Evolutionary conservation across 2,797 vertebrate genomes (phyloP).

Genomic region (Sebastes reedi): DNA sequence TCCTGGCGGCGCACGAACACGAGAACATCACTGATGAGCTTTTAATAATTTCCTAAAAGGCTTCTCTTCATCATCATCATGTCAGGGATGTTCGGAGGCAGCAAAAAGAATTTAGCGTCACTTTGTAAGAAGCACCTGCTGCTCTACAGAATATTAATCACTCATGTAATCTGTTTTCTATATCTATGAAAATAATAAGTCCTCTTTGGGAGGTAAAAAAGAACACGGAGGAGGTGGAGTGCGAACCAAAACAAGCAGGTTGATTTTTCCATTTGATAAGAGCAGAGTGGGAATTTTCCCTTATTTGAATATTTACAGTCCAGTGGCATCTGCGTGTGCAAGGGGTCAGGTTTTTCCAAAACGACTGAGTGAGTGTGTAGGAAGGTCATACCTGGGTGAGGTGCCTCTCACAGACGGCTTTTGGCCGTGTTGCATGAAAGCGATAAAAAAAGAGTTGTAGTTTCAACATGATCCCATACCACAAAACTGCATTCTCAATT

Average conservation of each 20-base stretch:
- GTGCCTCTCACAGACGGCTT: conserved; percentile 29
- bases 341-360: conserved; percentile 70
- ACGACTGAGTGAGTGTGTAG: conserved; percentile 30
- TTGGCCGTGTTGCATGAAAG: background rate
- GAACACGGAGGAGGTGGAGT: conserved; percentile 38
- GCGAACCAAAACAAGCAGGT: conserved; percentile 75
- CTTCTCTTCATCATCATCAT: background rate
- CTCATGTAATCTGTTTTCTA: conserved; percentile 14
- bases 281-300: conserved; percentile 60
- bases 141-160: conserved; percentile 22
- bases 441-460: background rate
- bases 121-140: conserved; percentile 28
- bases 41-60: conserved; percentile 35
- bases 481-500: too few species aligned
- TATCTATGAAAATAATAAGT: conserved; percentile 2
- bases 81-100: background rate
- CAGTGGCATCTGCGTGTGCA: conserved; percentile 56
- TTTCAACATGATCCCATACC: background rate
- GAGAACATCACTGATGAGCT: conserved; percentile 17
- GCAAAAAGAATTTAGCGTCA: background rate
- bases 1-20: background rate
- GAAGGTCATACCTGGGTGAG: conserved; percentile 68
- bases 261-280: conserved; percentile 80
- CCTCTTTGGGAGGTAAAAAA: conserved; percentile 28
- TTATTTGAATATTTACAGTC: conserved; percentile 76